Evolutionary conservation across 2,113 vertebrate genomes (phyloP), one percentile per base, ranked within the genome.

Genomic region (Empidonax alnorum): DNA sequence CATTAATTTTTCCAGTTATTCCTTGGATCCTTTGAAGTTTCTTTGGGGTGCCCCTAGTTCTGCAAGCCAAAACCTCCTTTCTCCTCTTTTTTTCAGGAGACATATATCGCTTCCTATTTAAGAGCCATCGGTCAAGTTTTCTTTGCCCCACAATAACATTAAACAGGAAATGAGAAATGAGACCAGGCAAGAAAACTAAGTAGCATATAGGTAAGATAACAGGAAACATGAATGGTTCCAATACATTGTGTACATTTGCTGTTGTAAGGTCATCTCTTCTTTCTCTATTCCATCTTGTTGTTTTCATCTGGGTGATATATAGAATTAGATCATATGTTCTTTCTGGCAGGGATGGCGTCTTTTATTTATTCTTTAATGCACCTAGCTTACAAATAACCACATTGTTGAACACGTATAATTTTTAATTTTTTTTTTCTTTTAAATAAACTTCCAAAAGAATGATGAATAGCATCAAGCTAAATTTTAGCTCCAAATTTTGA

Each of bases 271-370:
- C 27, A 91, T 65, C 17, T 68, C 22, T 67, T 66, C 39, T 42
- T 91, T 25, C 25, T 27, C 33, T n/a, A 6, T 71, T 80, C 25
- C 30, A 53, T 23, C 14, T 24, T 6, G 1, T 18, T 89, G 20
- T 63, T 89, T 84, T 80, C 14, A 61, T 73, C 33, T 72, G 12
- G 7, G 16, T 53, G n/a, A 69, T 9, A 33, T 42, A 77, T 42
- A 81, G 77, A 85, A 61, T 92, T 72, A 59, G 44, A 41, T 78
- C 30, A 82, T 67, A 49, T 90, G 89, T 22, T 92, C 44, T 58
- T 90, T 14, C 61, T 68, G 28, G n/a, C 27, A 79, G 14, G 37
- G 17, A 10, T 47, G 16, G 4, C 6, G 8, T 37, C 14, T 75
- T 95, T 71, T 61, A 52, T 85, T 93, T 80, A 7, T 75, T 55